Conservation (phyloP, 2,113 vertebrate genomes). For the Tringa solitaria region DNA sequence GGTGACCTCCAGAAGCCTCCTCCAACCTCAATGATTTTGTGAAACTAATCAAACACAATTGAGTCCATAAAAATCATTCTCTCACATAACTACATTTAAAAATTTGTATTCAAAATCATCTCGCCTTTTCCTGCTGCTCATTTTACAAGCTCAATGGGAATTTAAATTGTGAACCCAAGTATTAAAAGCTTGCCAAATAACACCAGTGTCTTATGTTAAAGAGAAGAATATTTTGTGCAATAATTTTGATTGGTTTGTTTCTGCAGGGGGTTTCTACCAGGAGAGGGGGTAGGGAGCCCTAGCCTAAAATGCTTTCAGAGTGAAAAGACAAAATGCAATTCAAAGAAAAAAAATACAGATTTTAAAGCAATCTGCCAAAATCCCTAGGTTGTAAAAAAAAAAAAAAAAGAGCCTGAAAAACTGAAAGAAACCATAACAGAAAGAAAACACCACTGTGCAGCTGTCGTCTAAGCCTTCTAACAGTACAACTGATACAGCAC, state of each 20-base stretch:
- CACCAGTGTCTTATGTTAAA: neutral
- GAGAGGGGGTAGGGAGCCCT: neutral
- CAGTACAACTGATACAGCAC: neutral
- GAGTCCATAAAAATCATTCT: neutral
- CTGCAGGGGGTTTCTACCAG: rapidly evolving
- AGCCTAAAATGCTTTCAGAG: neutral
- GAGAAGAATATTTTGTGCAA: neutral
- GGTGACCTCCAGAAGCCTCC: neutral
- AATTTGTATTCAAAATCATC: neutral
- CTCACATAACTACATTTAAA: neutral
- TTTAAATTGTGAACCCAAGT: neutral
- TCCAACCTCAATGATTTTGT: neutral
- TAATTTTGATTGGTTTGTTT: neutral
- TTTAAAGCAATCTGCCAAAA: neutral
- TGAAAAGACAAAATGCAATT: neutral
- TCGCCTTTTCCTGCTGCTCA: neutral
- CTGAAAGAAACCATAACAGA: neutral
- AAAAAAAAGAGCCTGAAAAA: neutral
- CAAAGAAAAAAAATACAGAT: rapidly evolving
- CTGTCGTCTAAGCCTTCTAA: neutral
- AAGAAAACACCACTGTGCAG: neutral
- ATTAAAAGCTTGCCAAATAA: neutral
- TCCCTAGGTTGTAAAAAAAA: neutral
- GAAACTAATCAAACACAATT: neutral
- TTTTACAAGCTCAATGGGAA: neutral